Evolutionary conservation across 2,888 invertebrate species (phyloP).

Genomic region (Halictus ligatus): DNA sequence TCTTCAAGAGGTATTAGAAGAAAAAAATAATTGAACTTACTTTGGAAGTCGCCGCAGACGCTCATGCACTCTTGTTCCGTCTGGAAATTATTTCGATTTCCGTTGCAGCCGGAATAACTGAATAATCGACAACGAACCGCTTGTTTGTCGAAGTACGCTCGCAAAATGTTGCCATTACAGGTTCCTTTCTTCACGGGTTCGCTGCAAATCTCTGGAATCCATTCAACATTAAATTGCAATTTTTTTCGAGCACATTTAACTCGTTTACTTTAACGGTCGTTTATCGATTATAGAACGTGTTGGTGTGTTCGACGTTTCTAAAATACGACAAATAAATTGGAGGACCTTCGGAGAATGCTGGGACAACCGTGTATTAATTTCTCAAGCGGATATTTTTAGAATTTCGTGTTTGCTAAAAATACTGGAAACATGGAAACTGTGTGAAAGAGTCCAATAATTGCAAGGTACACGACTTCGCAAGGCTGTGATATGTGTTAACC

Average conservation of each 20-base stretch:
- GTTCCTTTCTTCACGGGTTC: constrained; percentile 76
- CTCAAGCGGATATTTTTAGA: neutral
- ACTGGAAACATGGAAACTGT: neutral
- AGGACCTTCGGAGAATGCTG: neutral
- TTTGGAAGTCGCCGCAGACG: constrained; percentile 87
- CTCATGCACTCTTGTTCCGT: constrained; percentile 89
- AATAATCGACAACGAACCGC: constrained; percentile 92
- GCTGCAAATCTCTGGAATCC: constrained; percentile 78
- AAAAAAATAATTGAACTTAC: constrained; percentile 76
- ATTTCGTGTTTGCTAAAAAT: neutral
- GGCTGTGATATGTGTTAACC: neutral
- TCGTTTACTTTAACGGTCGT: neutral
- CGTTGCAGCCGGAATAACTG: constrained; percentile 95
- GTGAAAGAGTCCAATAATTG: neutral
- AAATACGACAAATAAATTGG: neutral
- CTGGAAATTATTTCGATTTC: constrained; percentile 94
- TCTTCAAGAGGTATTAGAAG: neutral
- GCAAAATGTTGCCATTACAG: constrained; percentile 71
- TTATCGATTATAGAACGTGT: neutral
- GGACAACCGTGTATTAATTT: neutral
- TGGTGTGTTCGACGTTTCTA: too few relatives aligned
- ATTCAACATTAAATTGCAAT: neutral
- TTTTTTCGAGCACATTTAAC: neutral
- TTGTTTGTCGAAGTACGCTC: constrained; percentile 88
- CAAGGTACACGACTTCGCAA: neutral